Evolutionary conservation across 2,797 vertebrate genomes (phyloP), one percentile per base, ranked within the genome.

Genomic region (Chromobotia macracanthus): DNA sequence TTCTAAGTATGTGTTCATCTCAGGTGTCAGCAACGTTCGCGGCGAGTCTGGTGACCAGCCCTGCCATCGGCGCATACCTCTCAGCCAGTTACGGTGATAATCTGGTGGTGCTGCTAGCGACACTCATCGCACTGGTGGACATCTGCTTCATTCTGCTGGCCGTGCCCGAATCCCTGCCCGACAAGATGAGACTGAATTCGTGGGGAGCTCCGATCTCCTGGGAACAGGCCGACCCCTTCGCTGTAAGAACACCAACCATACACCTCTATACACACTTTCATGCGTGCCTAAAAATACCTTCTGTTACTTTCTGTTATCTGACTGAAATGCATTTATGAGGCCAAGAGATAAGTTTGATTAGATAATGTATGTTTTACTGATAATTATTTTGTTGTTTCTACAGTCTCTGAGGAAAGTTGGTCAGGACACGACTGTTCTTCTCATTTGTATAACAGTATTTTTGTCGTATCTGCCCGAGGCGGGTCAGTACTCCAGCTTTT

Each of bases 401-500:
- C 86, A 98, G 96, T 97, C 97, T 84, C 84, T 98, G 88, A 95
- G 94, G 87, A 97, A 96, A 82, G 94, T 97, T 86, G 95, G 95
- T 31, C 95, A 97, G 91, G 96, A 98, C 89, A 87, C 95, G 18
- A 93, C 94, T 0, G 93, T 98, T 71, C 90, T 97, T 35, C 89
- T 93, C 0, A 97, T 98, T 87, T 98, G 95, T 68, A 93, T 98
- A 89, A 97, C 97, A 0, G 97, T 98, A 77, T 97, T 98, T 86
- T 91, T 98, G 65, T 98, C 97, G 0, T 98, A 98, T 72, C 91
- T 98, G 48, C 96, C 97, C 0, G 97, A 98, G 86, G 95, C 97
- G 9, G 97, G 97, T 44, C 97, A 98, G 72, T 98, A 98, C 91
- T 98, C 97, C 79, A 98, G 97, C 86, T 98, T 98, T 91, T 98